These are phyloP conservation scores for Eledona agricola DNA, from an alignment of 2,888 invertebrate species.

Conservation along the genomic window DNA sequence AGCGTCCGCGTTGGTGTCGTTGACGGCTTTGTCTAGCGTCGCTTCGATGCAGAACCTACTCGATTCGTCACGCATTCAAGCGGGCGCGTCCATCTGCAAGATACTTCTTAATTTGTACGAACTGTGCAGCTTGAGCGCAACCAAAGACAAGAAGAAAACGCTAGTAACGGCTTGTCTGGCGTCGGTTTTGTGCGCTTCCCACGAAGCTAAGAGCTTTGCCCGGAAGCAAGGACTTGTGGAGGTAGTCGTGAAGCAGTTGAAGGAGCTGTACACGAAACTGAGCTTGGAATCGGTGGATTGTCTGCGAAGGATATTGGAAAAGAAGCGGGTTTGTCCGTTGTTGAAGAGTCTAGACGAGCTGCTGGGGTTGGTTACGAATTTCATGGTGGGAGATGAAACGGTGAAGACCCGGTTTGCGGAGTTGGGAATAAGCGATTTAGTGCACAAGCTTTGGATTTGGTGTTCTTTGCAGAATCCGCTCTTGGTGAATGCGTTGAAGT, in stretches of 20 bases:
- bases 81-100: constrained; percentile 63
- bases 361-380: constrained; percentile 68
- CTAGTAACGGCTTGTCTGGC: constrained; percentile 60
- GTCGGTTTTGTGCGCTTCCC: constrained; percentile 62
- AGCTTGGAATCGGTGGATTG: constrained; percentile 64
- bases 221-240: constrained; percentile 59
- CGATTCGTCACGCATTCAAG: constrained; percentile 48
- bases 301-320: constrained; percentile 59
- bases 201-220: constrained; percentile 63
- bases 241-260: constrained; percentile 60
- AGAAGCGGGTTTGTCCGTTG: constrained; percentile 63
- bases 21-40: constrained; percentile 48
- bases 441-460: constrained; percentile 76
- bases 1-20: constrained; percentile 48
- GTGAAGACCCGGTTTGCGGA: constrained; percentile 68
- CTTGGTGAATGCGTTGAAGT: constrained; percentile 66
- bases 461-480: constrained; percentile 68
- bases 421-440: constrained; percentile 66
- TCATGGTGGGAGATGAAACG: constrained; percentile 65
- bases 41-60: constrained; percentile 51
- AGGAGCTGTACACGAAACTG: constrained; percentile 62
- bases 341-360: constrained; percentile 68
- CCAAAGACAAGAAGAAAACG: constrained; percentile 57
- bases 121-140: constrained; percentile 57
- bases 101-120: constrained; percentile 63